Evolutionary conservation across 2,888 invertebrate species (phyloP), one percentile per base, ranked within the genome.

Genomic region (Dryococelus australis): DNA sequence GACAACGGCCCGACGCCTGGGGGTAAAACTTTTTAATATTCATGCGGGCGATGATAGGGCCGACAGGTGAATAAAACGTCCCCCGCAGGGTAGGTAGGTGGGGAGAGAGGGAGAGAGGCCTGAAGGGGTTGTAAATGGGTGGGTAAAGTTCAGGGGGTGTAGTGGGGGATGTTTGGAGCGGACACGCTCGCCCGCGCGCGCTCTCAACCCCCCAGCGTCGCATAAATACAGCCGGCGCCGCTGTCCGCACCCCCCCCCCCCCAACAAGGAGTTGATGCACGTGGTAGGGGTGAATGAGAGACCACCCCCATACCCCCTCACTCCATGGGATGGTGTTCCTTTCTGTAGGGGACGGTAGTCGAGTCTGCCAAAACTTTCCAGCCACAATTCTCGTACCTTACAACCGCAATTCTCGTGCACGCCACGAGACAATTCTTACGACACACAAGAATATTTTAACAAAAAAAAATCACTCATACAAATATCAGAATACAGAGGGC

Each of bases 21-120:
- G 65, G n/a, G 24, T 6, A 3, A n/a, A 65, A 65, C 65, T 65
- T 65, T 65, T 65, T 65, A 65, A 10, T 65, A 65, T 65, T 65
- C 65, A 65, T 65, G 65, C 65, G n/a, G 24, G 65, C 65, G 65
- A 65, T 65, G 65, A 65, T 65, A 65, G 65, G n/a, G 24, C n/a
- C 65, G 65, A n/a, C 65, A 65, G 65, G 65, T 65, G 65, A 65
- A 65, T 65, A n/a, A 20, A 20, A n/a, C 65, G n/a, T 10, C 65
- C 65, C 65, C 65, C n/a, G 65, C 65, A 65, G n/a, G 65, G 65
- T 3, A 35, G 65, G 8, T 20, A 24, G n/a, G 65, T 8, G 65
- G 24, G 8, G 65, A n/a, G 65, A n/a, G 65, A 65, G 16, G 24
- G 35, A 35, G 35, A 35, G 35, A 4, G 2, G 35, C 35, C 35